Evolutionary conservation across 64 coral and sea anemone genomes (phyloP), one percentile per base, ranked within the genome.

Genomic region (Stichodactyla mertensii): DNA sequence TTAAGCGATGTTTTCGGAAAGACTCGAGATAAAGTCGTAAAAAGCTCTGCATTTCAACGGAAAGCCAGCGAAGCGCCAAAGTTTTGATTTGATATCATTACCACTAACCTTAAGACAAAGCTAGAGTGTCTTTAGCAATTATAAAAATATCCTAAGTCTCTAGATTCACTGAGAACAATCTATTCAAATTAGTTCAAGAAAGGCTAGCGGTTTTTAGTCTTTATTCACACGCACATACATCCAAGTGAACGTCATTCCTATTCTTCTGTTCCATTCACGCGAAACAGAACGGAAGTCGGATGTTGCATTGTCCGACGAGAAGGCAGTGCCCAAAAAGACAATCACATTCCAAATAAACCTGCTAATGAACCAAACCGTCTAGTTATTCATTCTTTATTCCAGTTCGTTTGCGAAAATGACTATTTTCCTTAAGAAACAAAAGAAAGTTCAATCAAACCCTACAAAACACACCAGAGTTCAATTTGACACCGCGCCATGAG

Each of bases 131-230:
- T 12, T 31, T 12, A 13, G 10, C 24, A 74, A 80, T 80, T 80
- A 53, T 12, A 52, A 45, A 80, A 80, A 52, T 52, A 19, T 52
- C 51, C 15, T 18, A 28, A 55, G 78, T 53, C 51, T 81, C 53
- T 20, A 6, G 53, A 14, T 81, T 81, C 19, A 81, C 36, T 81
- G 16, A 53, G 53, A 55, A 81, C 53, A 23, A 20, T 81, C 78
- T 81, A 81, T 81, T 81, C 78, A 81, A 81, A 81, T 81, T 53
- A 81, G 53, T 53, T 55, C 7, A 52, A 81, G 19, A 81, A 55
- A 31, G 69, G 10, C 69, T 55, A 52, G 78, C 52, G 78, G 78
- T 81, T 81, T 81, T 55, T 6, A 15, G 6, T 81, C 53, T 19
- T 58, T 74, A 74, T 81, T 81, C 78, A 53, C 78, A 81, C 78